These are phyloP conservation scores for Aramus guarauna DNA, from an alignment of 2,113 vertebrate species.

Conservation along the genomic window DNA sequence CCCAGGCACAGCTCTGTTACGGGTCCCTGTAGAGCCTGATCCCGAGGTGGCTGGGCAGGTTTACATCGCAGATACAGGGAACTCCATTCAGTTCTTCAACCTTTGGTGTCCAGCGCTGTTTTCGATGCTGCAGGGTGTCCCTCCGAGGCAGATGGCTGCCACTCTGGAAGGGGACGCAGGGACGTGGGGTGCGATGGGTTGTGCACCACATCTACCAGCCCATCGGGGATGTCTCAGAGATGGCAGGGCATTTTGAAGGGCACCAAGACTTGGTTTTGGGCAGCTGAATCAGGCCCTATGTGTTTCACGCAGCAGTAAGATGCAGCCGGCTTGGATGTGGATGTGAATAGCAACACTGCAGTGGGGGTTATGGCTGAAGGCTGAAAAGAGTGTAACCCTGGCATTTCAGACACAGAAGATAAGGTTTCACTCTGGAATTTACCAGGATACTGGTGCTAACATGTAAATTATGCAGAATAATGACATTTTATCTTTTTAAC, in stretches of 20 bases:
- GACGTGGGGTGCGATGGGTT: rapidly evolving
- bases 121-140: rapidly evolving
- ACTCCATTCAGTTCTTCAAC: not conserved
- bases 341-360: rapidly evolving
- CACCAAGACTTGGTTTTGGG: not conserved
- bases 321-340: not conserved
- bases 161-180: not conserved
- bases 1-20: not conserved
- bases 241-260: not conserved
- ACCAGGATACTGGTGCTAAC: not conserved
- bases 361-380: not conserved
- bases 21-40: not conserved
- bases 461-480: conserved; percentile 1
- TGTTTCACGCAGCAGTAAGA: not conserved
- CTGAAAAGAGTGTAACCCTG: not conserved
- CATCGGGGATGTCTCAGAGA: not conserved
- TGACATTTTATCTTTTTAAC: not conserved
- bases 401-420: conserved; percentile 1
- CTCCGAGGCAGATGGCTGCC: rapidly evolving
- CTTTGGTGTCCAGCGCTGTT: not conserved
- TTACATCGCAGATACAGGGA: not conserved
- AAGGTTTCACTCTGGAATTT: conserved; percentile 24
- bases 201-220: not conserved
- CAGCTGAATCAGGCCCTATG: not conserved
- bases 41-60: not conserved